These are phyloP conservation scores for Epistrophe grossulariae DNA, from an alignment of 2,888 invertebrate genomes.

Conservation along the genomic window DNA sequence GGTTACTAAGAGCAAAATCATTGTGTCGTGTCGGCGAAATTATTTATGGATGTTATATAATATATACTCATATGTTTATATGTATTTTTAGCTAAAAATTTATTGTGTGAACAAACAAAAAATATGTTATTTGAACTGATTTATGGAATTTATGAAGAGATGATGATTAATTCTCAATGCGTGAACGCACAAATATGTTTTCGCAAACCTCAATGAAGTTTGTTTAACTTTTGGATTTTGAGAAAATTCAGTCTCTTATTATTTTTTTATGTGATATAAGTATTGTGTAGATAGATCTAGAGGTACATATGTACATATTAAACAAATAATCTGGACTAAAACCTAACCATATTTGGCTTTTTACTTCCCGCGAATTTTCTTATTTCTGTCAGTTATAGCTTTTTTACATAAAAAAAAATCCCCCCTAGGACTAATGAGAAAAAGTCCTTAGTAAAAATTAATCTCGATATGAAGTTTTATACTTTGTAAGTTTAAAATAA, in stretches of 20 bases:
- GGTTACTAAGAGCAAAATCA: constrained; percentile 33
- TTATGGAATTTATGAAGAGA: background rate
- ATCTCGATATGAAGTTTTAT: too few species aligned
- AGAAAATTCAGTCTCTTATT: background rate
- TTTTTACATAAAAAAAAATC: too few species aligned
- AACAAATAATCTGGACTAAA: too few species aligned
- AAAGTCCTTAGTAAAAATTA: too few species aligned
- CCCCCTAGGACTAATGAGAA: too few species aligned
- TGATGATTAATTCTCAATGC: background rate
- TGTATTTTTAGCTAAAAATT: background rate
- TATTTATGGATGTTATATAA: constrained; percentile 19
- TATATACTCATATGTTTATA: background rate
- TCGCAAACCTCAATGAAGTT: background rate
- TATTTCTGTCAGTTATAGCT: too few species aligned
- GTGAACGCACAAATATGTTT: background rate
- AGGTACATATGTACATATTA: too few species aligned
- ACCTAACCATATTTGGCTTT: too few species aligned
- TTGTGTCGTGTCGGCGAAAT: constrained; percentile 21
- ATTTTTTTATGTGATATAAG: background rate
- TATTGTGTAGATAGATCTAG: too few species aligned
- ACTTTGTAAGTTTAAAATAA: too few species aligned
- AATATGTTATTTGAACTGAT: background rate
- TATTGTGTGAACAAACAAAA: background rate
- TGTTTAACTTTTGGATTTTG: background rate
- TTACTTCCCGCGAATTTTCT: too few species aligned